Evolutionary conservation across 2,113 vertebrate species (phyloP), one percentile per base, ranked within the genome.

Genomic region (Corythaeola cristata): DNA sequence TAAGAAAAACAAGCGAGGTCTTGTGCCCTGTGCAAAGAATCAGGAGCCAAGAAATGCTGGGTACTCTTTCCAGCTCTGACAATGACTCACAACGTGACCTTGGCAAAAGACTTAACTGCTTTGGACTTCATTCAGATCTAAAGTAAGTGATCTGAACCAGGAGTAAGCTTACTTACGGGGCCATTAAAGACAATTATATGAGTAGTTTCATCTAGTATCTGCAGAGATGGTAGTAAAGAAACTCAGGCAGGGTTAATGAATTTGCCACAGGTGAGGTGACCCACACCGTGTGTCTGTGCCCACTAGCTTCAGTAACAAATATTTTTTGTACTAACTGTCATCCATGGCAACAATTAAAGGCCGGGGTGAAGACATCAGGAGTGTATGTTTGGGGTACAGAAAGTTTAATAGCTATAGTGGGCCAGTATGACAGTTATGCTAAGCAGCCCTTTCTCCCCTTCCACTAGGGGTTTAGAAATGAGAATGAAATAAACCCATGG

Each of bases 131-230:
- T 92, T 95, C 94, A 95, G 80, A 89, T 87, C 80, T 95, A 23
- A 89, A 94, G 50, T 73, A 90, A 93, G 76, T 78, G 72, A 84
- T 93, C 94, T 89, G 89, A 93, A 91, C 59, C 66, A 76, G 52
- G 68, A 85, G 47, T 37, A 78, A 91, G 35, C 69, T 89, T 93
- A 59, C 49, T 94, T 89, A 5, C 8, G 64, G 45, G 44, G 19
- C 73, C 53, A 94, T 75, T 95, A 80, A 94, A 97, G 53, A 82
- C 76, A 90, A 73, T 97, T 96, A 66, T 85, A 75, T 87, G 73
- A 85, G 39, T 78, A 79, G 45, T 78, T 94, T 89, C 45, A 84
- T 35, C 49, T 49, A 50, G 73, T 69, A n/a, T 75, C 86, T 58
- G 26, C 1, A 2, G 49, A 75, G 69, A 60, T 64, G 20, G 45